Base-by-base conservation (phyloP, 1,140 invertebrate genomes). In the Saccostrea cuccullata region DNA sequence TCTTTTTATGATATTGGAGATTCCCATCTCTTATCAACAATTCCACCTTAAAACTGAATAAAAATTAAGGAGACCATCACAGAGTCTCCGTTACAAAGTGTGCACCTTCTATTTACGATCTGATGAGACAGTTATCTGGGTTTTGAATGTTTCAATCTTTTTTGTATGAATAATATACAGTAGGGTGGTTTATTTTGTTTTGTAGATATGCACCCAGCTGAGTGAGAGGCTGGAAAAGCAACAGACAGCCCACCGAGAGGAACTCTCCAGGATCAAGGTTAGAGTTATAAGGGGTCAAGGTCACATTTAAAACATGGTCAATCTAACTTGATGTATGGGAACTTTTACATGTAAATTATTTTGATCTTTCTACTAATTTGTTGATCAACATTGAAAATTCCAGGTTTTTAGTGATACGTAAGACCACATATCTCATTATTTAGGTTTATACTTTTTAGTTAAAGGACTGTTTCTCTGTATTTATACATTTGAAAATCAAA, bases 171-270 rank as follows among this genome's bases (percentile, higher is more conserved):
- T 8, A 47, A 47, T 47, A 47, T 3, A 47, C 30, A 36, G 30
- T 36, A 36, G 13, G 13, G 0, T 20, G 20, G 6, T 15, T 60
- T 9, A 60, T 60, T 60, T 60, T 60, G 58, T 60, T 9, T 60
- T 60, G 58, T 60, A 98, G 95, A 98, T 98, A 84, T 98, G 98
- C 94, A 97, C 98, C 11, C 96, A 96, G 90, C 92, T 96, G 60
- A 96, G 96, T 92, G 93, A 95, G 58, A 92, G 98, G 26, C 95
- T 99, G 55, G 98, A 99, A 94, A 97, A 97, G 91, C 98, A 98
- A 93, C 96, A 98, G 91, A 96, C 94, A 36, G 89, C 93, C 2
- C 89, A 91, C 58, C 94, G 92, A 90, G 93, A 94, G 87, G 94
- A 94, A 84, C 83, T 95, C 20, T 85, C 90, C 17, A 86, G 91